Base-by-base conservation (phyloP, 35 echinoderm and acorn worm species). In the Ophioderma brevispina region DNA sequence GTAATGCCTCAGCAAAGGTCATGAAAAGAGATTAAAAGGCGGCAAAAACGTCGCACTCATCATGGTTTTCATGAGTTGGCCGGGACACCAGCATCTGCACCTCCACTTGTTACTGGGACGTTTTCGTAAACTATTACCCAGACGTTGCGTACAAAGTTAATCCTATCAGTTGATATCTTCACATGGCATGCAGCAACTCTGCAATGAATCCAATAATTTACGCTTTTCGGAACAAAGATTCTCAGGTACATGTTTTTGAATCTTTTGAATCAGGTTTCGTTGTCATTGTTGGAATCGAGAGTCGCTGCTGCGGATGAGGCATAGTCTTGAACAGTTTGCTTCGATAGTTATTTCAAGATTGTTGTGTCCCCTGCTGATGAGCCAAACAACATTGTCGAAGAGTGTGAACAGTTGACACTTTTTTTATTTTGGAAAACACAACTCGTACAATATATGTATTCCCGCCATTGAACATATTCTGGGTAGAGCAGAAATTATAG, bases 181-280 rank as follows among this genome's bases (percentile, higher is more conserved):
- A 91, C 28, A 85, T 91, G 32, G 90, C 90, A 40, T 91, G 85
- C 76, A 78, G 81, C 1, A 91, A 91, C 40, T 50, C 55, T 30
- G 82, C 82, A 50, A 55, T 91, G 35, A 91, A 91, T 38, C 90
- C 90, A 0, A 38, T 86, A 0, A 86, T 91, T 17, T 91, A 91
- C 30, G 81, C 90, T 17, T 84, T 76, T 23, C 75, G 90, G 35
- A 91, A 86, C 43, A 80, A 55, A 76, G 90, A 91, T 21, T 91
- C 86, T 39, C n/a, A 82, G 82, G 14, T 39, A 77, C 32, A 63
- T 82, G 1, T 91, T 91, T 75, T 25, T 84, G 18, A 80, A 75
- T 17, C 32, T 85, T 14, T 52, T 78, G 0, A 32, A 64, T 3
- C 13, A 41, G 0, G 28, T 91, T 91, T 31, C 83, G 90, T 31